Conservation (phyloP, 2,888 invertebrate species). For the Volucella inflata region DNA sequence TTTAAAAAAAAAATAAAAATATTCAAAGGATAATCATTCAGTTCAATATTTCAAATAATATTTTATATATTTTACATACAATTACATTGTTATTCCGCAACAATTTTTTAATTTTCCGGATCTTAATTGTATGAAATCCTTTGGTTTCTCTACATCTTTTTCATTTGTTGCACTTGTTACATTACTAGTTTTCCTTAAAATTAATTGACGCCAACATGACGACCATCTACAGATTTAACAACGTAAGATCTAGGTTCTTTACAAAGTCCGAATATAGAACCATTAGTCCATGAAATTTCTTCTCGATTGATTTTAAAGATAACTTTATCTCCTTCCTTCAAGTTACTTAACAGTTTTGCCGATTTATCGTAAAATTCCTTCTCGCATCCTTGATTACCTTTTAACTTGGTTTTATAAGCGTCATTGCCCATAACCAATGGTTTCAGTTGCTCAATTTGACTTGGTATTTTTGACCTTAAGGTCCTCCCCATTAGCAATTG, state of each 20-base stretch:
- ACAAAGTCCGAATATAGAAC: constrained; percentile 4
- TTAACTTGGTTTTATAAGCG: not conserved
- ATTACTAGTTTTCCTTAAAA: constrained; percentile 2
- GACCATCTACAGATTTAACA: constrained; percentile 24
- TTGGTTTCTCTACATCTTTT: no score
- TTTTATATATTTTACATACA: no score
- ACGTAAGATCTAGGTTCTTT: constrained; percentile 36
- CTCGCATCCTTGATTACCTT: not conserved
- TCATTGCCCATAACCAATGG: not conserved
- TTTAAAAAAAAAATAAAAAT: no score
- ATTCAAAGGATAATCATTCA: no score
- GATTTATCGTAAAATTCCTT: not conserved
- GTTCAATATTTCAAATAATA: no score
- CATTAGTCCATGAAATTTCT: constrained; percentile 24
- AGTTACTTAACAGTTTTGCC: constrained; percentile 6
- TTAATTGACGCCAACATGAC: constrained; percentile 4
- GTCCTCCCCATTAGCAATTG: constrained; percentile 11
- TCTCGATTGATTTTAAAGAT: constrained; percentile 25
- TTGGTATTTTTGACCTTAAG: constrained; percentile 27
- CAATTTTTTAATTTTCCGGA: no score
- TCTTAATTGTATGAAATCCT: no score
- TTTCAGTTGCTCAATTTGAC: constrained; percentile 2
- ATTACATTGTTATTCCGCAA: no score
- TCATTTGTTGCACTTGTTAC: not conserved
- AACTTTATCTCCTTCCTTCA: constrained; percentile 11